A percentile compares a stretch with the other conserved stretches of the same genome.
Conservation (phyloP, 2,888 invertebrate species). For the Fissipunctia ypsillon region DNA sequence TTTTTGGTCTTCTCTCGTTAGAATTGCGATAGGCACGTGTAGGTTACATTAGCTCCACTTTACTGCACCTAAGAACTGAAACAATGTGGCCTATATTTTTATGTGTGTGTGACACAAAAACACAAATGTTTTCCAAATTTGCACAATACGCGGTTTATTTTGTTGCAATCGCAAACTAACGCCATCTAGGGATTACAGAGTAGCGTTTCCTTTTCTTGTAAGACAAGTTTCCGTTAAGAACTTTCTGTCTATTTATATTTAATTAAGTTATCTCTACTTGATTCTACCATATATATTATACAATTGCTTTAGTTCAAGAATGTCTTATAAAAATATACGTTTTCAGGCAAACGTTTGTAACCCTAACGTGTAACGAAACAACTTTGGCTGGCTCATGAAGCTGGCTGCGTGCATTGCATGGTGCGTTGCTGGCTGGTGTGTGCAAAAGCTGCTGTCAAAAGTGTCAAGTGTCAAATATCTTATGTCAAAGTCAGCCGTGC, state of each 20-base stretch:
- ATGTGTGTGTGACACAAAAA: neutral
- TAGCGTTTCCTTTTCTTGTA: neutral
- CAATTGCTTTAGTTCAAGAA: neutral
- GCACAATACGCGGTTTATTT: neutral
- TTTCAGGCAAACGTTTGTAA: neutral
- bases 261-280: neutral
- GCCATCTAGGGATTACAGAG: slow-evolving; percentile 30
- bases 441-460: neutral
- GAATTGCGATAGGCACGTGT: neutral
- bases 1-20: neutral
- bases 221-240: neutral
- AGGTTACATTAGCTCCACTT: neutral
- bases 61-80: neutral
- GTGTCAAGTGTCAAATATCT: slow-evolving; percentile 7
- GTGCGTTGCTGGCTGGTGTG: neutral
- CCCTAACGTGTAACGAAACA: slow-evolving; percentile 27
- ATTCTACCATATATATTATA: neutral
- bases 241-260: neutral
- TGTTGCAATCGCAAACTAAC: slow-evolving; percentile 8
- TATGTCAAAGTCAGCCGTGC: slow-evolving; percentile 11
- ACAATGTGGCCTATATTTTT: neutral
- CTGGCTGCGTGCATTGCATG: too few species aligned
- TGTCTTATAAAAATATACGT: neutral
- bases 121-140: too few species aligned
- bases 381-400: neutral